phyloP scores from a whole-genome alignment of 2,888 invertebrate genomes.

The Drosophila algonquin region DNA sequence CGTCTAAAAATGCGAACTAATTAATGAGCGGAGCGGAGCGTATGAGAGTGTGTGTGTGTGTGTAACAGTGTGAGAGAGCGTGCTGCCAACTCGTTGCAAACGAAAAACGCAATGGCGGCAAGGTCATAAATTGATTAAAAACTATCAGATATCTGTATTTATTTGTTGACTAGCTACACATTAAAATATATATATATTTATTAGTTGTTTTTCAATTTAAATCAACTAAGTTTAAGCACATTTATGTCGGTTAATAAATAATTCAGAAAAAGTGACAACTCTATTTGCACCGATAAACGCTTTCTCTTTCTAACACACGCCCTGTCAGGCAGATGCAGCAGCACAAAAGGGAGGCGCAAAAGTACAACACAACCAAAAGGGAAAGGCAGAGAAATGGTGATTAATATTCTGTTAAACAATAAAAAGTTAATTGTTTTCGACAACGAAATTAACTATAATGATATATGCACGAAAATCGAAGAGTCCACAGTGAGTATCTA shows the following conservation, averaged over 20 bases:
- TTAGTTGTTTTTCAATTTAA: not conserved
- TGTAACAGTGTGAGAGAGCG: slow-evolving; percentile 47
- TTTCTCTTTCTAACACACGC: slow-evolving; percentile 60
- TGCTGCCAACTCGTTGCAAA: slow-evolving; percentile 59
- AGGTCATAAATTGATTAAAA: slow-evolving; percentile 20
- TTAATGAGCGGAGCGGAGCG: slow-evolving; percentile 61
- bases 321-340: slow-evolving; percentile 14
- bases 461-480: slow-evolving; percentile 49
- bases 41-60: too few relatives aligned
- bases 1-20: slow-evolving; percentile 80
- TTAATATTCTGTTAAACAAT: slow-evolving; percentile 69
- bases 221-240: slow-evolving; percentile 23
- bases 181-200: not conserved
- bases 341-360: slow-evolving; percentile 37
- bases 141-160: rapidly evolving
- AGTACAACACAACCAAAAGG: slow-evolving; percentile 27
- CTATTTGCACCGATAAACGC: slow-evolving; percentile 54
- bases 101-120: slow-evolving; percentile 68
- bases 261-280: slow-evolving; percentile 47
- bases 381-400: slow-evolving; percentile 55
- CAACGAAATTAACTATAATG: slow-evolving; percentile 23
- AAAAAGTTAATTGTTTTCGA: slow-evolving; percentile 47
- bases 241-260: slow-evolving; percentile 3
- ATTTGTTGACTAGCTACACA: too few relatives aligned
- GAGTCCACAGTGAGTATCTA: slow-evolving; percentile 53